Conservation (phyloP, 2,113 vertebrate genomes). For the Embiotoca jacksoni region DNA sequence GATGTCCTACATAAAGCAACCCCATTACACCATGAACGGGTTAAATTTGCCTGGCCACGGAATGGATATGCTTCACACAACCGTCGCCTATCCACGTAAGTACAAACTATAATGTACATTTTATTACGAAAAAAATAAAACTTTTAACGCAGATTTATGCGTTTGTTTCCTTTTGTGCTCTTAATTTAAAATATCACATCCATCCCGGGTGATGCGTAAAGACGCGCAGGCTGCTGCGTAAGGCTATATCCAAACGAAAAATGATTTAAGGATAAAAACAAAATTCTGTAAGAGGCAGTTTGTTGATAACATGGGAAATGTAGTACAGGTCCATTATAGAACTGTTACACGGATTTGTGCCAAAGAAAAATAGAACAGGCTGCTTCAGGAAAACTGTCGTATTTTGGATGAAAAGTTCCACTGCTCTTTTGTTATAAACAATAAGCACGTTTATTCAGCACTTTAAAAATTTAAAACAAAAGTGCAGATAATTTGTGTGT, state of each 20-base stretch:
- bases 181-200: neutral
- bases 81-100: conserved; percentile 90
- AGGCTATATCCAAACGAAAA: neutral
- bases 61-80: conserved; percentile 89
- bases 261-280: neutral
- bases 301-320: neutral
- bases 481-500: too few species aligned
- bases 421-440: too few species aligned
- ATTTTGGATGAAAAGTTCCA: too few species aligned
- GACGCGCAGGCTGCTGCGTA: conserved; percentile 33
- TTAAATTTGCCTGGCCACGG: conserved; percentile 85
- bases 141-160: neutral
- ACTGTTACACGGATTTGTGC: too few species aligned
- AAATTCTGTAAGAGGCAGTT: neutral
- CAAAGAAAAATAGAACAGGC: too few species aligned
- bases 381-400: too few species aligned
- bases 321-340: too few species aligned
- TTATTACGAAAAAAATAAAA: neutral
- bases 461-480: too few species aligned
- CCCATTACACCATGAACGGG: conserved; percentile 89
- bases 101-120: conserved; percentile 13
- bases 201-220: conserved; percentile 14
- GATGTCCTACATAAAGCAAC: conserved; percentile 92
- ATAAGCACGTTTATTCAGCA: too few species aligned
- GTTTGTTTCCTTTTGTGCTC: neutral